phyloP scores from a whole-genome alignment of 2,113 vertebrate genomes.

The Pangasianodon hypophthalmus region DNA sequence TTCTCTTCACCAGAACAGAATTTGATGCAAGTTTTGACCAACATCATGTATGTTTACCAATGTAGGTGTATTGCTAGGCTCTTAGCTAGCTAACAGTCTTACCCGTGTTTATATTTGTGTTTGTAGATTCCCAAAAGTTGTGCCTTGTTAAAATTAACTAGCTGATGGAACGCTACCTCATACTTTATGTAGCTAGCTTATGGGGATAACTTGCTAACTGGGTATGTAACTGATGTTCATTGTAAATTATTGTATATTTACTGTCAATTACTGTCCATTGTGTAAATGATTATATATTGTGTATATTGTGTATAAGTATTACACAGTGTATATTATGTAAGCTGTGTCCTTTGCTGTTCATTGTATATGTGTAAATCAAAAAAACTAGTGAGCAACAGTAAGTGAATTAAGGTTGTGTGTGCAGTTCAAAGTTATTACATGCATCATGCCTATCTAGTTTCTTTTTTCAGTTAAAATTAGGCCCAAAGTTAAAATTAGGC shows the following conservation, averaged over 20 bases:
- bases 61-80: not conserved
- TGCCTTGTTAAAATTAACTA: not conserved
- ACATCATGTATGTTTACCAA: not conserved
- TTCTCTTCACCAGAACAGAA: not conserved
- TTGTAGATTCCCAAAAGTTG: not conserved
- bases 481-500: not conserved
- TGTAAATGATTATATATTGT: not conserved
- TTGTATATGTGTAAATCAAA: not conserved
- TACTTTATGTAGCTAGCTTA: not conserved
- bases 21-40: not conserved
- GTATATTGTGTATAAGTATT: not conserved
- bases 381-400: not conserved
- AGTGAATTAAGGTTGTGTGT: not conserved
- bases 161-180: not conserved
- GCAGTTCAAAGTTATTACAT: not conserved
- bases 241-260: not conserved
- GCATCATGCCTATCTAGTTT: not conserved
- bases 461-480: not conserved
- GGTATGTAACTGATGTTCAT: not conserved
- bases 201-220: not conserved
- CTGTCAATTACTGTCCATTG: not conserved
- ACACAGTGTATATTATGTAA: not conserved
- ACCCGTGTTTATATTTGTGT: not conserved
- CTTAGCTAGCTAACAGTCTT: not conserved
- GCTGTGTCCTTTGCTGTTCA: not conserved